These are phyloP conservation scores for Thunnus albacares DNA, from an alignment of 2,797 vertebrate genomes.

Conservation along the genomic window DNA sequence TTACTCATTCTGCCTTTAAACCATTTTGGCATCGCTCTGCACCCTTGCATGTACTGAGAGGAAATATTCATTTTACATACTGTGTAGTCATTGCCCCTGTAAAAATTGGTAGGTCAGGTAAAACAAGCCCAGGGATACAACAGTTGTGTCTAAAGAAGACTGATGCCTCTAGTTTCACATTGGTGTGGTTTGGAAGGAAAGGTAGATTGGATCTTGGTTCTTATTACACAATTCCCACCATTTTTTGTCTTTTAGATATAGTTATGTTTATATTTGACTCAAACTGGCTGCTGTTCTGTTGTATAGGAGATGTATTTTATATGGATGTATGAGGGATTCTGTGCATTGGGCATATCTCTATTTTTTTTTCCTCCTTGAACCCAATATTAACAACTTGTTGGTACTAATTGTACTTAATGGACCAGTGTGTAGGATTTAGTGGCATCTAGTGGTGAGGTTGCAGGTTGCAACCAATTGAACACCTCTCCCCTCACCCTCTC, in stretches of 20 bases:
- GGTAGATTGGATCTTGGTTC: no score
- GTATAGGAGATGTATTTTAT: background rate
- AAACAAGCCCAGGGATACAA: conserved; percentile 11
- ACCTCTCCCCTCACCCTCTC: no score
- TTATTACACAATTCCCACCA: no score
- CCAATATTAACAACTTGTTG: conserved; percentile 16
- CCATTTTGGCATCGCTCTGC: conserved; percentile 10
- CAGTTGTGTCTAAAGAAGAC: conserved; percentile 16
- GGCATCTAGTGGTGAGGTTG: no score
- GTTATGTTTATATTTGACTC: background rate
- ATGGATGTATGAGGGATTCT: no score
- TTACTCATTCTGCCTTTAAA: background rate
- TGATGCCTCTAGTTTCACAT: no score
- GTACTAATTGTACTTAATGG: background rate
- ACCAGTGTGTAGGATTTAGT: no score
- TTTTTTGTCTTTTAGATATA: background rate
- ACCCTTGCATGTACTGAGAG: no score
- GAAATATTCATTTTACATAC: background rate
- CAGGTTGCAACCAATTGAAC: no score
- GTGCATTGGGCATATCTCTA: background rate
- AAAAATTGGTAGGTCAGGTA: conserved; percentile 3
- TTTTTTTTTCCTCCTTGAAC: conserved; percentile 5
- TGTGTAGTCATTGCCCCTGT: no score
- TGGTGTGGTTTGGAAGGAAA: no score
- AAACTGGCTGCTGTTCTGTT: background rate